Base-by-base conservation (phyloP, 2,888 invertebrate species). In the Eupeodes latifasciatus region DNA sequence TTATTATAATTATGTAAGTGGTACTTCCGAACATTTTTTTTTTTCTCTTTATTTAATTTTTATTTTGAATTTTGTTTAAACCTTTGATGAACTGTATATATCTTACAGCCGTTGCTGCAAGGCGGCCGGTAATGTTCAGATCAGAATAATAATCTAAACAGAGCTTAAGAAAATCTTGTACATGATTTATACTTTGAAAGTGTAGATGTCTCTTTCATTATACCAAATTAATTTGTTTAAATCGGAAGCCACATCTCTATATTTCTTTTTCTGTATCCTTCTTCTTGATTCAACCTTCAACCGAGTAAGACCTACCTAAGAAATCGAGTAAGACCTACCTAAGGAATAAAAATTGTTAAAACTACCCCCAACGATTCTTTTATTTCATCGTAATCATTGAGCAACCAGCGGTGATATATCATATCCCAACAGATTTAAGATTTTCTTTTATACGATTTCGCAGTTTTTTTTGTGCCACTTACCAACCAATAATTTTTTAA, bases 71-170 rank as follows among this genome's bases (percentile, higher is more conserved):
- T 19, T 57, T 57, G 9, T 57, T 57, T 10, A 27, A 57, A 19
- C 7, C 57, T 53, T 27, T 57, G 27, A 57, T 57, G 57, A 57
- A 57, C 19, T 57, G 57, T 19, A 19, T 57, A 27, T 57, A 57
- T 57, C 57, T 57, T 57, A 19, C 57, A 57, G 57, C 57, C 57
- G 19, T 57, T 27, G 57, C 57, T 57, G 57, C 57, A 57, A 57
- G 57, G 27, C 53, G 53, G n/a, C 53, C 16, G n/a, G 53, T n/a
- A 53, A 53, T 53, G 53, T 53, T 53, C n/a, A 16, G 53, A 53
- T 53, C 53, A 53, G n/a, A 53, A 53, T 53, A 19, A 4, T 53
- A 53, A 53, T 16, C n/a, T 53, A 1, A 53, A 53, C 16, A 53
- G 53, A 53, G 0, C 5, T 53, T 53, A 4, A 53, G 4, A 53